A percentile compares a stretch with the other conserved stretches of the same genome.
Evolutionary conservation across 1,140 invertebrate genomes (phyloP).

Genomic region (Plectus sambesii): DNA sequence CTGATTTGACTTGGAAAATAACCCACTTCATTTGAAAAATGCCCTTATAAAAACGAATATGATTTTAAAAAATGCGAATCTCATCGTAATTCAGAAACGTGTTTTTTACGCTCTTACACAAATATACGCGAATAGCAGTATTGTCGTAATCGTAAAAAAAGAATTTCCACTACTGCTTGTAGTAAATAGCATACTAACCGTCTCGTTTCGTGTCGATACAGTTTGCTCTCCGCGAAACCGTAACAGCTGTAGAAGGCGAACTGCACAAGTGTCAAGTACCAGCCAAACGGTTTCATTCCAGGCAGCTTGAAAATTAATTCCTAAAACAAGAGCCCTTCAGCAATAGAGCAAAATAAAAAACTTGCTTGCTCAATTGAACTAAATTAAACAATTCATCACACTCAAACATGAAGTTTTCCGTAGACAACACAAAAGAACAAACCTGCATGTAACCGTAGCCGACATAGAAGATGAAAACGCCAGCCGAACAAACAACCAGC

Average conservation of each 20-base stretch:
- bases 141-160: too few relatives aligned
- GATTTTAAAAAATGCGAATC: too few relatives aligned
- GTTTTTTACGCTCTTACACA: too few relatives aligned
- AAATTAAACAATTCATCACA: conserved; percentile 14
- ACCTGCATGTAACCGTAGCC: conserved; percentile 79
- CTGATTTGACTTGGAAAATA: too few relatives aligned
- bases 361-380: conserved; percentile 18
- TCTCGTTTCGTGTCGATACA: too few relatives aligned
- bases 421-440: conserved; percentile 23
- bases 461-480: conserved; percentile 74
- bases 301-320: conserved; percentile 79
- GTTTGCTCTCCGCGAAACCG: conserved; percentile 64
- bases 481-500: conserved; percentile 62
- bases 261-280: conserved; percentile 82
- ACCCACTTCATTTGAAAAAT: too few relatives aligned
- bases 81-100: too few relatives aligned
- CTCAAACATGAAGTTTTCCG: conserved; percentile 1
- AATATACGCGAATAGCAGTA: too few relatives aligned
- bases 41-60: too few relatives aligned
- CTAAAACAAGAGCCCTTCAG: conserved; percentile 47
- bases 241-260: conserved; percentile 74
- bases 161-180: too few relatives aligned
- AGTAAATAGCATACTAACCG: too few relatives aligned
- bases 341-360: not conserved
- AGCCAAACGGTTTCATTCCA: conserved; percentile 74